These are phyloP conservation scores for Periplaneta americana DNA, from an alignment of 1,140 invertebrate genomes.

Conservation along the genomic window DNA sequence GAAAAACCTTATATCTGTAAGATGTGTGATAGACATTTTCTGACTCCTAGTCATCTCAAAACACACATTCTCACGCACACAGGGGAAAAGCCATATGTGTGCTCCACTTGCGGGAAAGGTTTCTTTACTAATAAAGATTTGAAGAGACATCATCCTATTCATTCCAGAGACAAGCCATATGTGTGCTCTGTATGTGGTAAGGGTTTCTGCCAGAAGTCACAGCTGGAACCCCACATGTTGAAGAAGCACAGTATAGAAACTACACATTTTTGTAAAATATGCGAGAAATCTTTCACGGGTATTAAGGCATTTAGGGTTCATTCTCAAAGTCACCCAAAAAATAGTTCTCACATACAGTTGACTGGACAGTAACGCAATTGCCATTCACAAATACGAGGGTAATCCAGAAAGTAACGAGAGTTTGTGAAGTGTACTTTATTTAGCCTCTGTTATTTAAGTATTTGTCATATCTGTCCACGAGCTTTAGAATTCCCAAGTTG, in stretches of 20 bases:
- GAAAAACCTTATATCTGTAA: slow-evolving; percentile 63
- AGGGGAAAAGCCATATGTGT: slow-evolving; percentile 44
- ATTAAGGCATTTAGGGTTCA: too few species aligned
- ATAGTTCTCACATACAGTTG: too few species aligned
- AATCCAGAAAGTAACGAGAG: too few species aligned
- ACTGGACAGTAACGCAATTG: too few species aligned
- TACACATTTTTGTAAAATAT: too few species aligned
- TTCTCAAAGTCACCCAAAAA: too few species aligned
- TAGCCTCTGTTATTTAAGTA: too few species aligned
- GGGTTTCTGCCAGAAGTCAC: slow-evolving; percentile 71
- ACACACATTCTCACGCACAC: slow-evolving; percentile 52
- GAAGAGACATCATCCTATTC: slow-evolving; percentile 67
- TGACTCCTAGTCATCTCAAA: slow-evolving; percentile 44
- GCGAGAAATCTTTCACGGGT: too few species aligned
- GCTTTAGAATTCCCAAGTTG: too few species aligned
- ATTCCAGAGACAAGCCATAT: slow-evolving; percentile 72
- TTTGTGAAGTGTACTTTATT: too few species aligned
- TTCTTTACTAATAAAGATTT: slow-evolving; percentile 73
- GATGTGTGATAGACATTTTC: slow-evolving; percentile 43
- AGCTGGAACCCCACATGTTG: slow-evolving; percentile 55
- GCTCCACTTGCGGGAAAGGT: slow-evolving; percentile 59
- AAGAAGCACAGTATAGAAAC: neutral
- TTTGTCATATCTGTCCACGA: too few species aligned
- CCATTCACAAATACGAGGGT: too few species aligned
- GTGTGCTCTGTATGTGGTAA: slow-evolving; percentile 64